A percentile compares a stretch with the other conserved stretches of the same genome.
Evolutionary conservation across 2,113 vertebrate species (phyloP).

Genomic region (Rattus norvegicus): DNA sequence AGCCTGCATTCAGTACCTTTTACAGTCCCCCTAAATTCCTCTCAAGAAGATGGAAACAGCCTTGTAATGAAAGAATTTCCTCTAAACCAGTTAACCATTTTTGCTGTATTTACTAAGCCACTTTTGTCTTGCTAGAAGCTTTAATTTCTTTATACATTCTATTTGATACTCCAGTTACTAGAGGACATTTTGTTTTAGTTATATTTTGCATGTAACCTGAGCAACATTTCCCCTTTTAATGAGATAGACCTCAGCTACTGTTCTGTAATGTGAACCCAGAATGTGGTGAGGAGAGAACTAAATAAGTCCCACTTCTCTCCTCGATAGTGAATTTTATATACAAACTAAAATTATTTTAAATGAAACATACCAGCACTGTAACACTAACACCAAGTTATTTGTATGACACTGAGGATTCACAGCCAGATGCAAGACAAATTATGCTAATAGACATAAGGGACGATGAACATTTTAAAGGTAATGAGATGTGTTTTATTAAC

Average conservation of each 20-base stretch:
- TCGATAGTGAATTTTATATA: not conserved
- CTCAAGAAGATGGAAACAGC: not conserved
- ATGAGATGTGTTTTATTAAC: not conserved
- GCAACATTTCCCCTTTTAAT: not conserved
- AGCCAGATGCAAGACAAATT: not conserved
- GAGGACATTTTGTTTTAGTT: slow-evolving; percentile 2
- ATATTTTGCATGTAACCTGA: not conserved
- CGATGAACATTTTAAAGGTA: slow-evolving; percentile 39
- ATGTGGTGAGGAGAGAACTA: not conserved
- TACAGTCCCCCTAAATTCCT: not conserved
- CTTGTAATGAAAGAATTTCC: not conserved
- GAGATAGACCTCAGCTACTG: not conserved
- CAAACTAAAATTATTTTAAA: not conserved
- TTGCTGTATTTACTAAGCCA: not conserved
- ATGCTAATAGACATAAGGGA: slow-evolving; percentile 40
- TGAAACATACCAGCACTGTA: not conserved
- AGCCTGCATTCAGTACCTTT: not conserved
- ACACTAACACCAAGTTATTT: not conserved
- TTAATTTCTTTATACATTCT: not conserved
- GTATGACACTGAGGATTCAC: not conserved
- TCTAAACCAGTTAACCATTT: not conserved
- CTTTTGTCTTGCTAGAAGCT: not conserved
- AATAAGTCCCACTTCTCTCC: not conserved
- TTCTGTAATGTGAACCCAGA: not conserved
- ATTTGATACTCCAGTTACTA: not conserved